phyloP scores from a whole-genome alignment of 2,888 invertebrate genomes.

The Agrenia bidenticulata region DNA sequence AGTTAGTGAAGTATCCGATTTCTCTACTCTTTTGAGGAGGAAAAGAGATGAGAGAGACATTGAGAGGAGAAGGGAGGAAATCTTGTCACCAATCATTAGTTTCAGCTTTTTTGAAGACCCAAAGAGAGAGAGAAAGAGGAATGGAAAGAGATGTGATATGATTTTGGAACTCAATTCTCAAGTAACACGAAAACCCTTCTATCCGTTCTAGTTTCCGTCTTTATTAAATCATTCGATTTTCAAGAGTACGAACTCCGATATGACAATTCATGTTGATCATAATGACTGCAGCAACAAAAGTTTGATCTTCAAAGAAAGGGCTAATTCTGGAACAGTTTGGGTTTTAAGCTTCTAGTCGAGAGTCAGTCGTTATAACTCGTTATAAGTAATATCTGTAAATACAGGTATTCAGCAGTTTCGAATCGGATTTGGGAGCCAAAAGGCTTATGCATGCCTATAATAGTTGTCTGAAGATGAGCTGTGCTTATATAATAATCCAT shows the following conservation, averaged over 20 bases:
- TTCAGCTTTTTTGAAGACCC: conserved; percentile 20
- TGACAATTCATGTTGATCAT: not conserved
- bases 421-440: too few relatives aligned
- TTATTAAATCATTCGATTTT: conserved; percentile 1
- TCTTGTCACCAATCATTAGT: conserved; percentile 35
- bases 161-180: conserved; percentile 12
- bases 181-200: conserved; percentile 8
- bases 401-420: too few relatives aligned
- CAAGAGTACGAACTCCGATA: conserved; percentile 1
- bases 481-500: too few relatives aligned
- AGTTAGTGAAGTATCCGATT: conserved; percentile 9
- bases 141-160: conserved; percentile 17
- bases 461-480: too few relatives aligned
- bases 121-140: conserved; percentile 14
- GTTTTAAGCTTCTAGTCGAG: too few relatives aligned
- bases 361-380: too few relatives aligned
- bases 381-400: too few relatives aligned
- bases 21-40: not conserved
- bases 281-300: too few relatives aligned
- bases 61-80: conserved; percentile 14
- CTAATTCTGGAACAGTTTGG: too few relatives aligned
- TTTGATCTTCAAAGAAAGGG: too few relatives aligned
- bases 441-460: too few relatives aligned
- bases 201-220: conserved; percentile 7
- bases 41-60: conserved; percentile 8